Base-by-base conservation (phyloP, 2,888 invertebrate genomes). In the Tethea ocularis region DNA sequence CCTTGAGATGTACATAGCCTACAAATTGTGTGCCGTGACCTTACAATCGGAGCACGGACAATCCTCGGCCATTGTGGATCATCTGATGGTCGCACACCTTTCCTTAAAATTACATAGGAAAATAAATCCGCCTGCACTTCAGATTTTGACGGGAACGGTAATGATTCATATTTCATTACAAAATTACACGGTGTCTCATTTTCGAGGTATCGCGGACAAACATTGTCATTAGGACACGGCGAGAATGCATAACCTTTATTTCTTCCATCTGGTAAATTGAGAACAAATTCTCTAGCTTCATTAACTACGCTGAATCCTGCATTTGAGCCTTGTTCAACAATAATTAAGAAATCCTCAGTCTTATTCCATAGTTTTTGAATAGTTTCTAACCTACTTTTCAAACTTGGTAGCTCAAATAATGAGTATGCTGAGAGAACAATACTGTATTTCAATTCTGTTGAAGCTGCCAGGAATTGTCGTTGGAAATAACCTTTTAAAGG, bases 301-400 rank as follows among this genome's bases (percentile, higher is more conserved):
- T 96, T 96, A 0, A 99, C 92, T 69, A 97, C 93, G 80, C 94
- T 93, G 79, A 97, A 98, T 2, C 98, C 98, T 51, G 96, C 95
- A 65, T 95, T 95, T 0, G 96, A 96, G 6, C 98, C 98, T 68
- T 96, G 95, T 87, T 99, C 98, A 0, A 98, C 94, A 5, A 99
- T 92, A 15, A 99, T 94, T 77, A 99, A 88, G 82, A 96, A 98
- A 13, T 96, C 94, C 67, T 95, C 94, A 0, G 98, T 97, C 89
- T 97, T 98, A 58, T 95, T 95, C 98, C 98, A 99, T 10, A 99
- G 89, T 75, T 96, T 97, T 56, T 95, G 91, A 59, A 98, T 85
- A 0, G 94, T 94, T 75, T 97, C 95, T 54, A 97, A 83, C 56
- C 98, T 94, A 26, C 93, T 91, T 75, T 95, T 89, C 64, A 94